Evolutionary conservation across 2,113 vertebrate species (phyloP).

Genomic region (Brienomyrus longianalis): DNA sequence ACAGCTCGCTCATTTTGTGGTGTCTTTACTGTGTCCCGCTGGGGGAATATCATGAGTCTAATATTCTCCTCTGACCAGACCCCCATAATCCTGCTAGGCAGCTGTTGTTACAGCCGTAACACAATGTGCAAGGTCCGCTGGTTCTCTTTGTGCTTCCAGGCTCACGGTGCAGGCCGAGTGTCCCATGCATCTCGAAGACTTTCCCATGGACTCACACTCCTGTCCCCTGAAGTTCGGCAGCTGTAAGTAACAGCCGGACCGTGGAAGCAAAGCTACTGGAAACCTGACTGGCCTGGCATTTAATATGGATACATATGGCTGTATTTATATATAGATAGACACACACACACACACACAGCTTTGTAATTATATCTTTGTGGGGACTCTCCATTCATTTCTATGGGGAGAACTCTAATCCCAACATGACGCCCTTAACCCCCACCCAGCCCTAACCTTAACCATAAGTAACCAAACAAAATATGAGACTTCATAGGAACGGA

Average conservation of each 20-base stretch:
- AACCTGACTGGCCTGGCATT: not conserved
- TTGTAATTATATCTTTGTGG: too few species aligned
- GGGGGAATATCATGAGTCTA: not conserved
- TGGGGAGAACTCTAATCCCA: too few species aligned
- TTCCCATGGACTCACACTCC: conserved; percentile 97
- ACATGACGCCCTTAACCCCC: too few species aligned
- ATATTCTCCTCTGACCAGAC: not conserved
- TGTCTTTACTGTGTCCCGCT: not conserved
- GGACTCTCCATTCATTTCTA: too few species aligned
- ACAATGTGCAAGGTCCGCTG: not conserved
- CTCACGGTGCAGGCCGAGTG: conserved; percentile 98
- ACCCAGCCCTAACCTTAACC: too few species aligned
- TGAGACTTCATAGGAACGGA: not conserved
- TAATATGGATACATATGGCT: not conserved
- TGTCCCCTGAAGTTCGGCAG: conserved; percentile 98
- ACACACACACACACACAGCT: not conserved
- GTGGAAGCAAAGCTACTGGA: not conserved
- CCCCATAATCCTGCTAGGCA: not conserved
- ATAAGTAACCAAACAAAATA: too few species aligned
- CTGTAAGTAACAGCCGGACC: conserved; percentile 74
- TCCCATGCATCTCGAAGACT: conserved; percentile 98
- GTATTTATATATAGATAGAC: not conserved
- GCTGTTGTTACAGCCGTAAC: not conserved
- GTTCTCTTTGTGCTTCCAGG: conserved; percentile 51
- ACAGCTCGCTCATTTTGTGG: not conserved